A percentile compares a stretch with the other conserved stretches of the same genome.
Conservation (phyloP, 1,140 invertebrate species). For the Drosophila novamexicana region DNA sequence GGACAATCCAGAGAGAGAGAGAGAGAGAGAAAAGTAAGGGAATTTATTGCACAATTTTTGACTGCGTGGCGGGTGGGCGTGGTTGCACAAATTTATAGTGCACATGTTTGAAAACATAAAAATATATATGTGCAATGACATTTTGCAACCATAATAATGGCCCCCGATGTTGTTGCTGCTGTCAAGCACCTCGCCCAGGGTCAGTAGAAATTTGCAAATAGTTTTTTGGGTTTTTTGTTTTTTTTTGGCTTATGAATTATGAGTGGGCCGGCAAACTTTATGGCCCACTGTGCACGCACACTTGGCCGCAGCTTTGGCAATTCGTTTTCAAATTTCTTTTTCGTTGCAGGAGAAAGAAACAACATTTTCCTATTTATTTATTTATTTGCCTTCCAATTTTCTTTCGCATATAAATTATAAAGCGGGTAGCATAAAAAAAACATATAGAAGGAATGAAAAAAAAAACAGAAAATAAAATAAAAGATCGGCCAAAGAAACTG, state of each 20-base stretch:
- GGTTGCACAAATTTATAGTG: constrained; percentile 57
- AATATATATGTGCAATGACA: constrained; percentile 41
- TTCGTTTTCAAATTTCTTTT: constrained; percentile 39
- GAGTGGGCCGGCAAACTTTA: constrained; percentile 65
- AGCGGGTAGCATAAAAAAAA: constrained; percentile 69
- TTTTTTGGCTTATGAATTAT: constrained; percentile 64
- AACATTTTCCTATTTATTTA: constrained; percentile 37
- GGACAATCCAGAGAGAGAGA: constrained; percentile 46
- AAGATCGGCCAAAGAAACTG: constrained; percentile 32
- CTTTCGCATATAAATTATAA: constrained; percentile 66
- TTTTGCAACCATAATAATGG: constrained; percentile 34
- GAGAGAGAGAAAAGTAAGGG: constrained; percentile 36
- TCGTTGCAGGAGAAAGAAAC: constrained; percentile 37
- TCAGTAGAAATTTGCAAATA: constrained; percentile 60
- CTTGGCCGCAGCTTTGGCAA: constrained; percentile 31
- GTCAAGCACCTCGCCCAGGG: constrained; percentile 75
- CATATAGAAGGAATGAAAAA: constrained; percentile 24
- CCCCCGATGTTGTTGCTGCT: constrained; percentile 28
- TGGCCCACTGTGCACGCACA: constrained; percentile 62
- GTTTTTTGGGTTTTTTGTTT: constrained; percentile 28
- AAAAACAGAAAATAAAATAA: constrained; percentile 4
- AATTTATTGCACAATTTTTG: constrained; percentile 58
- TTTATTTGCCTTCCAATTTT: constrained; percentile 52
- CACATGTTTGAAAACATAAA: constrained; percentile 73
- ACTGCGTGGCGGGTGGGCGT: background rate